Evolutionary conservation across 2,888 invertebrate genomes (phyloP).

Genomic region (Ectemnius cavifrons): DNA sequence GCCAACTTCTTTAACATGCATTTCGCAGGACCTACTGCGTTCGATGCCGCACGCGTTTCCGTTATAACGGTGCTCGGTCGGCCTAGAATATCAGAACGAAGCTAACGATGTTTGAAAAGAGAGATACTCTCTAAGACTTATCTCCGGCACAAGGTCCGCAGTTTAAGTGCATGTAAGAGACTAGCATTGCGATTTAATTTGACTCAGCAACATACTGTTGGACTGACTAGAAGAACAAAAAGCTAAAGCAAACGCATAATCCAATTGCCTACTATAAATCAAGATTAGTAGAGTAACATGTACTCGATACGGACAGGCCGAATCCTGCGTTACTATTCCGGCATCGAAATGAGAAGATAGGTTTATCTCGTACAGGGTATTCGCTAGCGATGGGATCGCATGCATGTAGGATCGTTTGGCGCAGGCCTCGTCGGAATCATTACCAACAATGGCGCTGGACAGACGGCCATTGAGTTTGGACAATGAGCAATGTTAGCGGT

Average conservation of each 20-base stretch:
- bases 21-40: slow-evolving; percentile 40
- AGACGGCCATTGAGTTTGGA: slow-evolving; percentile 66
- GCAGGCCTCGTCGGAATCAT: slow-evolving; percentile 55
- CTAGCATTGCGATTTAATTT: no score
- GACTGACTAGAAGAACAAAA: background rate
- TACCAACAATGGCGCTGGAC: slow-evolving; percentile 62
- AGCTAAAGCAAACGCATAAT: slow-evolving; percentile 3
- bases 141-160: background rate
- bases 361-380: slow-evolving; percentile 41
- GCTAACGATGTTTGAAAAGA: background rate
- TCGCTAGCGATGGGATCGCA: background rate
- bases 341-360: slow-evolving; percentile 34
- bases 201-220: no score
- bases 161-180: no score
- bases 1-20: slow-evolving; percentile 63
- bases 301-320: slow-evolving; percentile 20
- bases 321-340: slow-evolving; percentile 26
- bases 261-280: slow-evolving; percentile 44
- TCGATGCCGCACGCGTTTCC: slow-evolving; percentile 24
- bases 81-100: no score
- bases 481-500: slow-evolving; percentile 60
- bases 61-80: slow-evolving; percentile 49
- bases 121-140: background rate
- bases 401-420: slow-evolving; percentile 26
- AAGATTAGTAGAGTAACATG: slow-evolving; percentile 30